A percentile compares a stretch with the other conserved stretches of the same genome.
These are phyloP conservation scores for Bucco capensis DNA, from an alignment of 2,113 vertebrate genomes.

Conservation along the genomic window DNA sequence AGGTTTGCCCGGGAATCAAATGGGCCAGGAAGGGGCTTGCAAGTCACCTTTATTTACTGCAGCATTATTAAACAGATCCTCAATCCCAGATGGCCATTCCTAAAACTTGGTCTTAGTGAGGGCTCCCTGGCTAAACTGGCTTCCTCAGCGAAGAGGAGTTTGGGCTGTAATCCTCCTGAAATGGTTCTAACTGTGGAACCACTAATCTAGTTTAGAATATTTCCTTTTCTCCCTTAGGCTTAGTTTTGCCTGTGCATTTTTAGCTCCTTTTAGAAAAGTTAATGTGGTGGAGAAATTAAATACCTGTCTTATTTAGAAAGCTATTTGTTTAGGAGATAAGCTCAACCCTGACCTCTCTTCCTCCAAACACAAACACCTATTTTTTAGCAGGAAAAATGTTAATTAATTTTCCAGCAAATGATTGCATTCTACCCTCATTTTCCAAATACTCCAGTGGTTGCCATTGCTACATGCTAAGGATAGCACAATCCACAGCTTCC, in stretches of 20 bases:
- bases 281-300: constrained; percentile 44
- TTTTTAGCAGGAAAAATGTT: constrained; percentile 28
- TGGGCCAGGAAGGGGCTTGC: neutral
- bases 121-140: neutral
- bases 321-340: constrained; percentile 55
- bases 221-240: constrained; percentile 1
- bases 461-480: neutral
- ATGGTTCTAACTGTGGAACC: neutral
- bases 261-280: constrained; percentile 46
- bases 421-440: neutral
- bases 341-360: constrained; percentile 31
- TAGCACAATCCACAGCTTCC: neutral
- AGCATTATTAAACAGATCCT: neutral
- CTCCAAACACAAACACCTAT: constrained; percentile 18
- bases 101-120: neutral
- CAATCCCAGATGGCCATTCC: neutral
- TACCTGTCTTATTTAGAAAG: constrained; percentile 28
- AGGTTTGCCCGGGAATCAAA: neutral
- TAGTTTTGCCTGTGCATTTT: constrained; percentile 32
- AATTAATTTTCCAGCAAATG: constrained; percentile 52
- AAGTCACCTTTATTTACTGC: constrained; percentile 22
- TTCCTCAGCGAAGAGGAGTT: neutral
- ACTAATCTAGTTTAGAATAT: constrained; percentile 29
- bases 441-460: neutral
- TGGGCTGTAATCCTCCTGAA: neutral